Evolutionary conservation across 1,140 invertebrate species (phyloP), one percentile per base, ranked within the genome.

Genomic region (Tetragonula clypearis): DNA sequence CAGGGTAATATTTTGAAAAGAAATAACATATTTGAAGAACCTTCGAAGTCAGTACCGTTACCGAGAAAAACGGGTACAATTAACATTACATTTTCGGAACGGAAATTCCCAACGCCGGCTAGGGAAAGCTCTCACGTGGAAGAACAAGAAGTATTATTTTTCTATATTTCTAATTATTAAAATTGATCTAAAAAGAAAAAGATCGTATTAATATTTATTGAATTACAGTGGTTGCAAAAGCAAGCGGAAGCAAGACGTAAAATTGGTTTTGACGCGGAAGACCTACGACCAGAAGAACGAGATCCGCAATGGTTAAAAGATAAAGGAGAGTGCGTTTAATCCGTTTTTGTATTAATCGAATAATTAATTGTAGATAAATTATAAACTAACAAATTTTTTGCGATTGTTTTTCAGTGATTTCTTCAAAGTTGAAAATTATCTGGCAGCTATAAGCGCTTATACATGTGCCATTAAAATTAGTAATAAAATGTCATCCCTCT

Each of bases 271-370:
- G 95, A 97, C 35, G 96, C 96, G 49, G 96, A 97, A 92, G 97
- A 98, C 95, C 94, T 98, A 5, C 95, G 96, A 79, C 96, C 97
- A 15, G 97, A 98, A 93, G 98, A 98, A 94, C 96, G 96, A 89
- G 97, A 98, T 95, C 97, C 98, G 8, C 95, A 97, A 80, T 98
- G 97, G 96, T 96, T 98, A 66, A 96, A 97, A 87, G 96, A 97
- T 73, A 98, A 98, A 95, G 98, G 97, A 87, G 96, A 98, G 96
- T 97, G 93, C 94, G 96, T 95, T 84, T 76, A 35, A 14, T 17
- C 2, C 1, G 69, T 81, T 65, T 26, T 49, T 26, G 55, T n/a
- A 55, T 26, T 53, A 30, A 60, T 83, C 75, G 73, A 49, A 49
- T 8, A n/a, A n/a, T n/a, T n/a, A n/a, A n/a, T n/a, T n/a, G 41